Evolutionary conservation across 2,797 vertebrate genomes (phyloP).

Genomic region (Anabas testudineus): DNA sequence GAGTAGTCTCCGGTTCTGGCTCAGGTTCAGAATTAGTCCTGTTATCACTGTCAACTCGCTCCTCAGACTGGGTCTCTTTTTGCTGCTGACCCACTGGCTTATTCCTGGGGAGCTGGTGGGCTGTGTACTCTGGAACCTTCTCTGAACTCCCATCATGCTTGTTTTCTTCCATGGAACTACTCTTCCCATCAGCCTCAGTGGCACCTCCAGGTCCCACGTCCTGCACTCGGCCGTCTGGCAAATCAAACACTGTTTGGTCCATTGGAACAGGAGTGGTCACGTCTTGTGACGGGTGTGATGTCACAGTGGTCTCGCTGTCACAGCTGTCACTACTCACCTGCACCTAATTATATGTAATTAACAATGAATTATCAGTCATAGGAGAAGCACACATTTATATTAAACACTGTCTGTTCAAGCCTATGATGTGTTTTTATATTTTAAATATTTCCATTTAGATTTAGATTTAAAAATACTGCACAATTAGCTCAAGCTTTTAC

Average conservation of each 20-base stretch:
- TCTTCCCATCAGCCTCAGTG: slow-evolving; percentile 30
- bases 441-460: too few species aligned
- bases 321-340: slow-evolving; percentile 97
- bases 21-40: slow-evolving; percentile 10
- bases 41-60: neutral
- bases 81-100: neutral
- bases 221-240: slow-evolving; percentile 52
- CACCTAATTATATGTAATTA: slow-evolving; percentile 77
- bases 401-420: neutral
- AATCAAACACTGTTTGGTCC: slow-evolving; percentile 79
- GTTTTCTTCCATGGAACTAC: slow-evolving; percentile 44
- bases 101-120: slow-evolving; percentile 84
- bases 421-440: too few species aligned
- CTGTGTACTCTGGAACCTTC: slow-evolving; percentile 82
- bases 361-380: neutral
- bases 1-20: neutral
- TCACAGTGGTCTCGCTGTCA: slow-evolving; percentile 97
- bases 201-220: slow-evolving; percentile 20
- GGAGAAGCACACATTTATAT: neutral
- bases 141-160: slow-evolving; percentile 57
- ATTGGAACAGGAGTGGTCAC: slow-evolving; percentile 80
- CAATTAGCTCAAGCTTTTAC: too few species aligned
- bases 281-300: slow-evolving; percentile 85
- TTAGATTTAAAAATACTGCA: too few species aligned
- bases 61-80: slow-evolving; percentile 2